phyloP scores from a whole-genome alignment of 2,888 invertebrate species.

The Epinotia ramella region DNA sequence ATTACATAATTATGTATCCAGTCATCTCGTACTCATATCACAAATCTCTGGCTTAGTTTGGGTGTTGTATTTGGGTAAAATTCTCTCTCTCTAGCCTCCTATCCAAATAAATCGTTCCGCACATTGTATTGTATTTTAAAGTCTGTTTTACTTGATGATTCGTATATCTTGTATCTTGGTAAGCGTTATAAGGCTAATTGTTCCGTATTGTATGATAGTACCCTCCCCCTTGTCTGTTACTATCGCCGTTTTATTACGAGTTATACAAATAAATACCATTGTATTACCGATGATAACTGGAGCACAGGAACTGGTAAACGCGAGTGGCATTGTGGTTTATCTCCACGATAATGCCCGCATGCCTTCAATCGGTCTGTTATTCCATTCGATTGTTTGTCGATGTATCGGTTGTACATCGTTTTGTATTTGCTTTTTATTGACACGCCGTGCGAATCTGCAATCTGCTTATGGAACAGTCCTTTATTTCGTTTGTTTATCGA shows the following conservation, averaged over 20 bases:
- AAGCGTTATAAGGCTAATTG: too few species aligned
- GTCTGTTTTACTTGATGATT: too few species aligned
- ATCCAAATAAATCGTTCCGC: too few species aligned
- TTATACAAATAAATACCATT: slow-evolving; percentile 21
- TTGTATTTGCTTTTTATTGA: not conserved
- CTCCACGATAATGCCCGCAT: slow-evolving; percentile 28
- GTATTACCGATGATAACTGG: not conserved
- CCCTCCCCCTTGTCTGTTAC: too few species aligned
- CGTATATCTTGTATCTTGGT: too few species aligned
- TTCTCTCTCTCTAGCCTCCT: too few species aligned
- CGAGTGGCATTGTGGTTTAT: slow-evolving; percentile 7
- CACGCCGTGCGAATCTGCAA: not conserved
- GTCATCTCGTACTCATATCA: too few species aligned
- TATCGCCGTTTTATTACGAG: not conserved
- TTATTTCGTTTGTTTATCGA: not conserved
- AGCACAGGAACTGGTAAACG: slow-evolving; percentile 1
- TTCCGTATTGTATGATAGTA: too few species aligned
- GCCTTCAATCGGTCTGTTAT: slow-evolving; percentile 20
- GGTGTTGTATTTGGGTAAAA: too few species aligned
- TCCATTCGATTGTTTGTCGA: slow-evolving; percentile 8
- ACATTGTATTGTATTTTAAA: too few species aligned
- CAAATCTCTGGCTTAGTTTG: too few species aligned
- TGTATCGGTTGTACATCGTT: not conserved
- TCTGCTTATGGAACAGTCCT: not conserved
- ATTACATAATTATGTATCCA: too few species aligned